phyloP scores from a whole-genome alignment of 2,888 invertebrate genomes.

The Capitulum mitella region DNA sequence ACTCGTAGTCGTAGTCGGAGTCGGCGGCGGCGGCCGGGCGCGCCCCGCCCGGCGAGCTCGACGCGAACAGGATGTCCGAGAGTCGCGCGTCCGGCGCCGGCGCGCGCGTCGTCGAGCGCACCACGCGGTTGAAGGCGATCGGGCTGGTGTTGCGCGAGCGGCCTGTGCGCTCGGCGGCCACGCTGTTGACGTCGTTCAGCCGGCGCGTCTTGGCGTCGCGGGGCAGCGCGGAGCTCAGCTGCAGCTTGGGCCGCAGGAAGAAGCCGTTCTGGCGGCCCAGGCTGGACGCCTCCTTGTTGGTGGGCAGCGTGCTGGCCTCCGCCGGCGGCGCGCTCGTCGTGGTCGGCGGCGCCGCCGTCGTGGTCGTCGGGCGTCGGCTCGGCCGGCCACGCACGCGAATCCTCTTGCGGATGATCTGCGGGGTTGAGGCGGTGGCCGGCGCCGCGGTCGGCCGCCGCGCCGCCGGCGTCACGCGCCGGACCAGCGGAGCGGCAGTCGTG shows the following conservation, averaged over 20 bases:
- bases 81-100: background rate
- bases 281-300: conserved; percentile 7
- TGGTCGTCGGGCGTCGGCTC: background rate
- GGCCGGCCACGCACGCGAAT: conserved; percentile 4
- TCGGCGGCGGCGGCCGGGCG: background rate
- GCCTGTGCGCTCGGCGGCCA: background rate
- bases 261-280: conserved; percentile 17
- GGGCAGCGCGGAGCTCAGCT: conserved; percentile 17
- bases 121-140: background rate
- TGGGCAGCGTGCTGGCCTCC: conserved; percentile 7
- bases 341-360: background rate
- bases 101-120: conserved; percentile 1
- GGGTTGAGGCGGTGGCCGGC: background rate
- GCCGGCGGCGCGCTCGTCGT: background rate
- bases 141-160: conserved; percentile 8
- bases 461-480: background rate
- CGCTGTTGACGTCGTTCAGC: background rate
- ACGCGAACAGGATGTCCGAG: conserved; percentile 16
- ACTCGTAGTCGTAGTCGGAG: conserved; percentile 19
- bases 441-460: background rate
- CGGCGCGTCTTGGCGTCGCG: background rate
- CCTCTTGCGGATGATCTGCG: background rate
- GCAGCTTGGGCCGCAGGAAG: conserved; percentile 21
- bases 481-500: background rate
- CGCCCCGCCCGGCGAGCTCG: conserved; percentile 8